A percentile compares a stretch with the other conserved stretches of the same genome.
Evolutionary conservation across 2,113 vertebrate species (phyloP).

Genomic region (Dolichotis patagonum): DNA sequence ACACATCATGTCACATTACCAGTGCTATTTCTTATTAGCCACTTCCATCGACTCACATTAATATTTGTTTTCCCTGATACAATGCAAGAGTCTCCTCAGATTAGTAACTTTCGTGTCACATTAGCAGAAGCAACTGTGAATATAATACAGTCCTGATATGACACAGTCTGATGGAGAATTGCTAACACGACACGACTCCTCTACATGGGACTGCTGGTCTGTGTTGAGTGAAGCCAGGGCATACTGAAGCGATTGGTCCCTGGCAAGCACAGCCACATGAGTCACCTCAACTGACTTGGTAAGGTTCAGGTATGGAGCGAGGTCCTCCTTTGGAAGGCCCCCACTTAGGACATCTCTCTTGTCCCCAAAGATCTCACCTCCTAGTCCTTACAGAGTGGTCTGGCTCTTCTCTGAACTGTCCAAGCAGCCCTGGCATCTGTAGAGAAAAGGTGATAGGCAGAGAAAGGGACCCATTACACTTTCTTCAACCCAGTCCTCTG

Average conservation of each 20-base stretch:
- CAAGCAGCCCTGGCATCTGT: not conserved
- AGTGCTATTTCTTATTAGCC: slow-evolving; percentile 85
- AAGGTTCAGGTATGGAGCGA: not conserved
- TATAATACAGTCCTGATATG: slow-evolving; percentile 81
- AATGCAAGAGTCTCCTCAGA: slow-evolving; percentile 86
- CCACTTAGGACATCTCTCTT: not conserved
- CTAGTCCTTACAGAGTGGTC: not conserved
- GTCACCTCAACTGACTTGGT: accelerated
- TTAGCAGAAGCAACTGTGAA: slow-evolving; percentile 86
- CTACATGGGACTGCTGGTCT: slow-evolving; percentile 40
- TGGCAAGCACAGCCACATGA: accelerated
- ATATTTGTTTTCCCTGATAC: slow-evolving; percentile 88
- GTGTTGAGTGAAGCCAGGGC: slow-evolving; percentile 31
- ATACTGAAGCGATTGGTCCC: not conserved
- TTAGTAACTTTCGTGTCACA: slow-evolving; percentile 89
- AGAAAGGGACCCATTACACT: not conserved
- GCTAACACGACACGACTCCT: slow-evolving; percentile 85
- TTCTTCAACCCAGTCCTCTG: not conserved
- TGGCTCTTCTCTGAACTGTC: not conserved
- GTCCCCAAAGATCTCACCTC: not conserved
- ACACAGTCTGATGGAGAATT: slow-evolving; percentile 83
- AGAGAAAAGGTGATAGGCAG: not conserved
- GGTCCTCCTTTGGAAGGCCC: not conserved
- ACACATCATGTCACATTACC: slow-evolving; percentile 86
- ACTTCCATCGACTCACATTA: slow-evolving; percentile 87